These are phyloP conservation scores for Myodes glareolus DNA, from an alignment of 2,113 vertebrate genomes.

Conservation along the genomic window DNA sequence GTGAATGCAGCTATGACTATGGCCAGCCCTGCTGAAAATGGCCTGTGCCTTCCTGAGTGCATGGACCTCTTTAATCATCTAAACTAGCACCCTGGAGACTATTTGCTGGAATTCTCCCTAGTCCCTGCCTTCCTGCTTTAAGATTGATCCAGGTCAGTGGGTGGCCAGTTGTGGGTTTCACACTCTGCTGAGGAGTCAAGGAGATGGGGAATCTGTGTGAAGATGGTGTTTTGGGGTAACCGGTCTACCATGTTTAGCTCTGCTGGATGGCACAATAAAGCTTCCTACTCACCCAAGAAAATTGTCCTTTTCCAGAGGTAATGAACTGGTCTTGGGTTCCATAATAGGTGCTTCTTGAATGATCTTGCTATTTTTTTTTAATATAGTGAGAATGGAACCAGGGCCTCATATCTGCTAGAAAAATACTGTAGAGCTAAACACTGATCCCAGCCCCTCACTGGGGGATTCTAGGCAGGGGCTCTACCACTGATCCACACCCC, in stretches of 20 bases:
- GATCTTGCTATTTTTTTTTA: neutral
- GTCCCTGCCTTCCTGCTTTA: neutral
- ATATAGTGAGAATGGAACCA: neutral
- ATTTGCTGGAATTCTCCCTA: neutral
- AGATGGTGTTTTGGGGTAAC: neutral
- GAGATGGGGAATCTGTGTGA: neutral
- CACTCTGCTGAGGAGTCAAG: neutral
- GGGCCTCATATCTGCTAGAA: neutral
- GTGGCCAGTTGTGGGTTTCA: neutral
- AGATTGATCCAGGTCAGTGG: no score
- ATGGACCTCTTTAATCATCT: neutral
- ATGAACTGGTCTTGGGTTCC: neutral
- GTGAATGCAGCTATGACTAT: accelerated
- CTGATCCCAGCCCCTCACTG: neutral
- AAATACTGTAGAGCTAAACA: neutral
- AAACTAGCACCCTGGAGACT: neutral
- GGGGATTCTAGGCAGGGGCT: neutral
- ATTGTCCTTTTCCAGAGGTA: neutral
- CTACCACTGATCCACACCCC: neutral
- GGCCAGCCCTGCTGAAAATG: neutral
- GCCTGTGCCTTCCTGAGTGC: neutral
- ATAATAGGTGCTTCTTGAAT: neutral
- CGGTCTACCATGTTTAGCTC: neutral
- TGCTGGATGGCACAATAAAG: neutral
- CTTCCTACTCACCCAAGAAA: neutral